phyloP scores from a whole-genome alignment of 2,888 invertebrate species.

The Cantharis lateralis region DNA sequence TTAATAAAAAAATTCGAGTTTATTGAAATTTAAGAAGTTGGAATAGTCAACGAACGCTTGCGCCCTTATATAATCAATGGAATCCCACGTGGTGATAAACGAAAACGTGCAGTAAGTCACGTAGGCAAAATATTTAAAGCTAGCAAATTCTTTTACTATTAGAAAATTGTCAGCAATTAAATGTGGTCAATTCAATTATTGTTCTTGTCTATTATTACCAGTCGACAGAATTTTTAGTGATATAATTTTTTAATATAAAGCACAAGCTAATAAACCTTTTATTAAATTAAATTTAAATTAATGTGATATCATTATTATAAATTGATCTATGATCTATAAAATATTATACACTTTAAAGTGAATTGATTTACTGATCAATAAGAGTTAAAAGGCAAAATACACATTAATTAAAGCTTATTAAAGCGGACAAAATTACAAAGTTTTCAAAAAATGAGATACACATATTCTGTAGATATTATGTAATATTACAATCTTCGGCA shows the following conservation, averaged over 20 bases:
- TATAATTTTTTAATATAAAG: background rate
- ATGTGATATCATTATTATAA: background rate
- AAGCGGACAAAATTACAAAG: too few relatives aligned
- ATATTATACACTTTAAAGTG: background rate
- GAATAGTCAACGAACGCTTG: constrained; percentile 8
- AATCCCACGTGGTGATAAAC: constrained; percentile 26
- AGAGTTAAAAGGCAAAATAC: too few relatives aligned
- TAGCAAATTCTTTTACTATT: background rate
- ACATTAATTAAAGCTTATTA: too few relatives aligned
- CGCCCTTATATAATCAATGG: constrained; percentile 21
- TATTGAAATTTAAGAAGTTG: constrained; percentile 3
- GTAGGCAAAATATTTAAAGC: constrained; percentile 34
- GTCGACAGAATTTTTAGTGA: background rate
- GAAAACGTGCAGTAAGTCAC: constrained; percentile 40
- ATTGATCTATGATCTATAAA: background rate
- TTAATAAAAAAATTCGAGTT: background rate
- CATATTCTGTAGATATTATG: too few relatives aligned
- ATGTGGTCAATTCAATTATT: background rate
- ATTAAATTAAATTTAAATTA: background rate
- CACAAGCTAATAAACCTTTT: background rate
- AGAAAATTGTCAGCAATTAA: background rate
- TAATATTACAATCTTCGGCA: too few relatives aligned
- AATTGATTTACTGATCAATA: background rate
- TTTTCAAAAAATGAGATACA: too few relatives aligned
- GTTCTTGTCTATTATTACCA: background rate